These are phyloP conservation scores for Drosophila greeni DNA, from an alignment of 2,888 invertebrate species.

Conservation along the genomic window DNA sequence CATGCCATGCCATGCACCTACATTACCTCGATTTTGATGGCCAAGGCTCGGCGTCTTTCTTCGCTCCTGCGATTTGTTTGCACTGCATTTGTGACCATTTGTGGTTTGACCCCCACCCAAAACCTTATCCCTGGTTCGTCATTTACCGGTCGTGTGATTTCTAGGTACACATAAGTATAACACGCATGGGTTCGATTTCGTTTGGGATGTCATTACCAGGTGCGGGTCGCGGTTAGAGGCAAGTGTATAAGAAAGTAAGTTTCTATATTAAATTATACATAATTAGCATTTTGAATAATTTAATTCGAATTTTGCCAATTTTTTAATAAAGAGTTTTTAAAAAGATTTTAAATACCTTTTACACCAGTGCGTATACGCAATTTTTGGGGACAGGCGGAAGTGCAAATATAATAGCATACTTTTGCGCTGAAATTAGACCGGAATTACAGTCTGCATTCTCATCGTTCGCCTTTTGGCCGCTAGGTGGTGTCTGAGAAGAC, in stretches of 20 bases:
- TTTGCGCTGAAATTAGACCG: no score
- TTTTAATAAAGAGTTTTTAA: no score
- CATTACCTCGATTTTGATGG: slow-evolving; percentile 49
- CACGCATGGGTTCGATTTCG: slow-evolving; percentile 45
- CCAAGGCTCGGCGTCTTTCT: slow-evolving; percentile 46
- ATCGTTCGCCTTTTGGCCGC: no score
- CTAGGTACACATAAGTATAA: slow-evolving; percentile 25
- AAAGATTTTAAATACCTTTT: no score
- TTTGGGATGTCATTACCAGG: slow-evolving; percentile 56
- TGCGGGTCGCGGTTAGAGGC: slow-evolving; percentile 4
- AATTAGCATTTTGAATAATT: neutral
- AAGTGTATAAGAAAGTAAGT: neutral
- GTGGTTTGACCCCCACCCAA: slow-evolving; percentile 1
- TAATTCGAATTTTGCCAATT: no score
- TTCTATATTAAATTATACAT: neutral
- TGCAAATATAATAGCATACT: no score
- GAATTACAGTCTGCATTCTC: no score
- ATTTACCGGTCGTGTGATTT: slow-evolving; percentile 58
- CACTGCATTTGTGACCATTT: slow-evolving; percentile 55
- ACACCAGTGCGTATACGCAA: neutral
- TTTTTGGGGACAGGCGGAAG: no score
- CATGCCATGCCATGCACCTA: slow-evolving; percentile 41
- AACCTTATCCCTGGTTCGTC: slow-evolving; percentile 5
- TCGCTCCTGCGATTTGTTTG: slow-evolving; percentile 57
- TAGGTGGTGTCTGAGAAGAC: no score